phyloP scores from a whole-genome alignment of 1,140 invertebrate species.

The Dendrolimus punctatus region DNA sequence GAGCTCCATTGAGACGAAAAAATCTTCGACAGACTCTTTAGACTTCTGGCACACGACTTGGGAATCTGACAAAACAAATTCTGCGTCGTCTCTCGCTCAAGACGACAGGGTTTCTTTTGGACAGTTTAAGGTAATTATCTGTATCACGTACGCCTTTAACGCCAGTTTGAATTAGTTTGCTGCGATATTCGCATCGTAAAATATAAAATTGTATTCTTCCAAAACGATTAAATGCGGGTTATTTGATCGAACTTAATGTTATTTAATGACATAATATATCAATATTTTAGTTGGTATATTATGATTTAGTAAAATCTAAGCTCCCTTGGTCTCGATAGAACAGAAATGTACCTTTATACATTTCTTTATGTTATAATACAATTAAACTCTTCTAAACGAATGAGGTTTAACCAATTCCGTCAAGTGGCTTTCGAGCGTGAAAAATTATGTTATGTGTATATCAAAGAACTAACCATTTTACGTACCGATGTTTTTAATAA shows the following conservation, averaged over 20 bases:
- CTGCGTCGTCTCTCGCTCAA: constrained; percentile 30
- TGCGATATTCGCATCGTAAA: no score
- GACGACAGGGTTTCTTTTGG: constrained; percentile 40
- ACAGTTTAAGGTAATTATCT: constrained; percentile 52
- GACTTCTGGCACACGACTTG: constrained; percentile 80
- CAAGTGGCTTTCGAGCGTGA: constrained; percentile 19
- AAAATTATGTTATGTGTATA: constrained; percentile 12
- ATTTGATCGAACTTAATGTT: no score
- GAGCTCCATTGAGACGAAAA: constrained; percentile 71
- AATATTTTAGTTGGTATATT: no score
- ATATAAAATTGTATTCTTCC: no score
- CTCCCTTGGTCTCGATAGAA: no score
- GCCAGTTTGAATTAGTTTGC: no score
- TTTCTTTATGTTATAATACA: no score
- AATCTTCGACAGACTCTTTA: constrained; percentile 81
- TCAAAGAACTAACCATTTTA: constrained; percentile 15
- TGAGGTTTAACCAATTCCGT: constrained; percentile 8
- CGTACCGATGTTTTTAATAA: constrained; percentile 18
- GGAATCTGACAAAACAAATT: constrained; percentile 73
- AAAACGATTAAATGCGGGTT: no score
- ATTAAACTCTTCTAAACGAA: background rate
- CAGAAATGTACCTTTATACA: no score
- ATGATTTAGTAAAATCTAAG: no score
- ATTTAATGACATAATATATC: no score
- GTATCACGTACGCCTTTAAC: constrained; percentile 4